Conservation (phyloP, 2,797 vertebrate genomes). For the Lacerta agilis region DNA sequence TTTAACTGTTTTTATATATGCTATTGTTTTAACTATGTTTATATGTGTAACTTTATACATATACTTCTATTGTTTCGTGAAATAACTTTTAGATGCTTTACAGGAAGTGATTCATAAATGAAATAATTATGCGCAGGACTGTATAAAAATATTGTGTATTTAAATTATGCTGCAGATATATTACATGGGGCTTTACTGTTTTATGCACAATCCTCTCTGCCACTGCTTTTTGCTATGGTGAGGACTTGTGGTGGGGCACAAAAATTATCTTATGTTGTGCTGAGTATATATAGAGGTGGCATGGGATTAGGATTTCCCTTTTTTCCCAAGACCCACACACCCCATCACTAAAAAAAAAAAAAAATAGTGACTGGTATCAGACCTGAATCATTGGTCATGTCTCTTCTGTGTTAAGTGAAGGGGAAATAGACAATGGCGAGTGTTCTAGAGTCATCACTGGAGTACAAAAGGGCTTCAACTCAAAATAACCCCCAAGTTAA, state of each 20-base stretch:
- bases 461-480: background rate
- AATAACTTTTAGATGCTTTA: too few relatives aligned
- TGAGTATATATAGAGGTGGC: background rate
- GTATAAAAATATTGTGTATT: too few relatives aligned
- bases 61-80: too few relatives aligned
- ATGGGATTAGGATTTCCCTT: background rate
- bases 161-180: too few relatives aligned
- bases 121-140: too few relatives aligned
- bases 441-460: background rate
- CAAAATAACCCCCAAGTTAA: background rate
- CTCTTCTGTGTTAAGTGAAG: background rate
- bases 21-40: too few relatives aligned
- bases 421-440: background rate
- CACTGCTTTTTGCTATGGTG: background rate
- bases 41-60: too few relatives aligned
- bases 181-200: too few relatives aligned
- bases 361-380: background rate
- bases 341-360: background rate
- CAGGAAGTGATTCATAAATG: too few relatives aligned
- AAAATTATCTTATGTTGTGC: background rate
- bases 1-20: too few relatives aligned
- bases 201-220: too few relatives aligned
- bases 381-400: background rate
- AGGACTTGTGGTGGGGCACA: background rate
- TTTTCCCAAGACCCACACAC: background rate